phyloP scores from a whole-genome alignment of 2,797 vertebrate species.

The Cirrhinus molitorella region DNA sequence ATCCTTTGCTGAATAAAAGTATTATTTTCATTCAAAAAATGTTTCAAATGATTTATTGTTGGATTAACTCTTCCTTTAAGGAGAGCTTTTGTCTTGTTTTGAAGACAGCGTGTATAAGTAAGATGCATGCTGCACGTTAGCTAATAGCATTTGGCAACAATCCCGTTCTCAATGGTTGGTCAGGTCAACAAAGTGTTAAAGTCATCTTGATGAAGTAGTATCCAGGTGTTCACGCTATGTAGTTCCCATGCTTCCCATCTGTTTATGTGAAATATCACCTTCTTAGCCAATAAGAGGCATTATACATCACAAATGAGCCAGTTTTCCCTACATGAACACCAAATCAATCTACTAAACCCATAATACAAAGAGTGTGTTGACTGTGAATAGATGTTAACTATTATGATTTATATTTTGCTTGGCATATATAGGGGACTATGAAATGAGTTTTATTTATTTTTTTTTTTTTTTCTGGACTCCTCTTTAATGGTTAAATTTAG shows the following conservation, averaged over 20 bases:
- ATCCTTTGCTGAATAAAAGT: not conserved
- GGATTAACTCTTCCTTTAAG: not conserved
- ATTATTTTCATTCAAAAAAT: not conserved
- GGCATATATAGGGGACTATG: too few relatives aligned
- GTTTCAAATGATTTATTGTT: not conserved
- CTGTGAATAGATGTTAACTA: not conserved
- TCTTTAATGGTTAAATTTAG: too few relatives aligned
- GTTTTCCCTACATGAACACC: not conserved
- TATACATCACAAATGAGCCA: not conserved
- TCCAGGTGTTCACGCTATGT: slow-evolving; percentile 9
- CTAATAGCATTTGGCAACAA: slow-evolving; percentile 18
- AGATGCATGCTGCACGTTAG: not conserved
- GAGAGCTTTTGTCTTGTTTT: not conserved
- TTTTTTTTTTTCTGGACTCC: too few relatives aligned
- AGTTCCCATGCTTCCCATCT: slow-evolving; percentile 21
- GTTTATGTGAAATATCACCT: slow-evolving; percentile 15
- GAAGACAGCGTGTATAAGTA: not conserved
- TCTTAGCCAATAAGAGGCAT: not conserved
- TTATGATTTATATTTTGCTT: not conserved
- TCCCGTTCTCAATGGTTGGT: slow-evolving; percentile 18
- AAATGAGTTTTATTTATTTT: too few relatives aligned
- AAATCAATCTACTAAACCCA: not conserved
- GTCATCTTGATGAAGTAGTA: slow-evolving; percentile 19
- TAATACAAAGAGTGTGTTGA: not conserved
- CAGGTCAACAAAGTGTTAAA: slow-evolving; percentile 39